Conservation (phyloP, 2,113 vertebrate species). For the Miniopterus natalensis region DNA sequence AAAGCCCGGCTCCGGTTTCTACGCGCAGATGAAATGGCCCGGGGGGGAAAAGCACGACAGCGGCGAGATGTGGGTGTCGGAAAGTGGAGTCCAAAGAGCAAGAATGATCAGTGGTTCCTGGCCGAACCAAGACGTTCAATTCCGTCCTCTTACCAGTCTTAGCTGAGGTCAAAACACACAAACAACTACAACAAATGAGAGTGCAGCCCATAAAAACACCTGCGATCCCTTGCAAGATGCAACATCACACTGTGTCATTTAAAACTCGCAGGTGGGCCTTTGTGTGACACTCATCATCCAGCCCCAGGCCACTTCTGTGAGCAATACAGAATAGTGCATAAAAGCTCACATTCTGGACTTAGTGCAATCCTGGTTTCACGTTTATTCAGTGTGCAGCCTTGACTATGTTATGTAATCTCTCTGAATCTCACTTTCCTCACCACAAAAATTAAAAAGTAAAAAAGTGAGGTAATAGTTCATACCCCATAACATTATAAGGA, state of each 20-base stretch:
- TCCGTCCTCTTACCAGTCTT: not conserved
- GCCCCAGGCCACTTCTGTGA: not conserved
- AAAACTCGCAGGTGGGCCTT: not conserved
- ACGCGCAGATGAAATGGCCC: not conserved
- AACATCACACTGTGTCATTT: not conserved
- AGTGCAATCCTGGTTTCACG: not conserved
- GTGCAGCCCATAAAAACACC: not conserved
- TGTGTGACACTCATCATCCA: not conserved
- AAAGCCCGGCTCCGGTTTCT: constrained; percentile 1
- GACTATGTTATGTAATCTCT: not conserved
- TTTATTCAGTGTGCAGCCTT: not conserved
- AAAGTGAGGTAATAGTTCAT: not conserved
- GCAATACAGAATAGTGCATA: not conserved
- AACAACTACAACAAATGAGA: not conserved
- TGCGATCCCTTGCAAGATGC: not conserved
- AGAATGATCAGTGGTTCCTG: not conserved
- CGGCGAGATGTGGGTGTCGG: not conserved
- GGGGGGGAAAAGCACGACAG: not conserved
- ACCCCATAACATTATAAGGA: not conserved
- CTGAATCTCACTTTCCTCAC: not conserved
- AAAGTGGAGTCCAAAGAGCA: not conserved
- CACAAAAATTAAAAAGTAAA: constrained; percentile 7
- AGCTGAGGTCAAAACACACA: not conserved
- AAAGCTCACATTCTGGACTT: not conserved
- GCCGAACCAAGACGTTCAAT: not conserved